Evolutionary conservation across 2,797 vertebrate genomes (phyloP).

Genomic region (Diceros bicornis): DNA sequence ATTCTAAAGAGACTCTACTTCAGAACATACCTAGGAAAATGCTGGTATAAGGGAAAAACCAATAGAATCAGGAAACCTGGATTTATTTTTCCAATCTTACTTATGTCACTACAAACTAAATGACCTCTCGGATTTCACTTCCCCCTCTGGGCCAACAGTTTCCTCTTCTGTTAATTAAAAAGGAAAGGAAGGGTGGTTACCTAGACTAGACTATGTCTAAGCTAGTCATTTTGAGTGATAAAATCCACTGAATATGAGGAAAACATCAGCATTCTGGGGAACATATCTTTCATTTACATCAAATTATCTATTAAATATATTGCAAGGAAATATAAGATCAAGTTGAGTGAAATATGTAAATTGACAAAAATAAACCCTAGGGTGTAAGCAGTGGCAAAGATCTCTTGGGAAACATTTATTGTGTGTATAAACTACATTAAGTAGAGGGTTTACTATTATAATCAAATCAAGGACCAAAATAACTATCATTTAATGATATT

Average conservation of each 20-base stretch:
- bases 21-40: constrained; percentile 25
- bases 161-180: constrained; percentile 53
- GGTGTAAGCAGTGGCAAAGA: background rate
- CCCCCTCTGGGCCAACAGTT: background rate
- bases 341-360: constrained; percentile 28
- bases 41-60: background rate
- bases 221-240: constrained; percentile 12
- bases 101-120: constrained; percentile 59
- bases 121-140: constrained; percentile 20
- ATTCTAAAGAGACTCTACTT: constrained; percentile 9
- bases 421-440: background rate
- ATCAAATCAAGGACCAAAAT: constrained; percentile 55
- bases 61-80: background rate
- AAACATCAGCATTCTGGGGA: constrained; percentile 41
- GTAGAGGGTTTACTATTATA: constrained; percentile 18
- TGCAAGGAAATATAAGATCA: constrained; percentile 37
- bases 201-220: constrained; percentile 7
- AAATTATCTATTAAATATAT: constrained; percentile 33
- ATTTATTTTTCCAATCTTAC: constrained; percentile 63
- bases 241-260: background rate
- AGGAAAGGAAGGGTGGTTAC: background rate
- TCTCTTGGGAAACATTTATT: constrained; percentile 15
- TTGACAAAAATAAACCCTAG: constrained; percentile 45
- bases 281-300: background rate
- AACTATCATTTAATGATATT: constrained; percentile 42